Evolutionary conservation across 2,888 invertebrate genomes (phyloP).

Genomic region (Herminia tarsipennalis): DNA sequence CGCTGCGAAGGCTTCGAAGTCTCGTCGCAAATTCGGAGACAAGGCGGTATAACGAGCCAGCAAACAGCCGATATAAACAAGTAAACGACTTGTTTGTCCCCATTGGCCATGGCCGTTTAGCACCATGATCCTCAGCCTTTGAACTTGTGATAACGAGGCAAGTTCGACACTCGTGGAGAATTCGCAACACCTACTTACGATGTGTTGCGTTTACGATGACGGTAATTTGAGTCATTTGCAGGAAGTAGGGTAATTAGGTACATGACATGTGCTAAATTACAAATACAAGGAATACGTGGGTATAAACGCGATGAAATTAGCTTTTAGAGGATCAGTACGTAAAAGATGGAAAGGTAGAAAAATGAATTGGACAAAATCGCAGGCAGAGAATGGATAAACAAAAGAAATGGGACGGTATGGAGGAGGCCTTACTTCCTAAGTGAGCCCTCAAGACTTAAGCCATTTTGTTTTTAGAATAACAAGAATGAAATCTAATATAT

Average conservation of each 20-base stretch:
- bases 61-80: conserved; percentile 61
- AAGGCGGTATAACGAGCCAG: conserved; percentile 53
- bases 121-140: conserved; percentile 25
- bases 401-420: no score
- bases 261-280: background rate
- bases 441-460: no score
- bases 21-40: conserved; percentile 44
- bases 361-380: no score
- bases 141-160: conserved; percentile 40
- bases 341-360: no score
- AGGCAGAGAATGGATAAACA: no score
- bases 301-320: no score
- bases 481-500: no score
- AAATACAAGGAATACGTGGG: no score
- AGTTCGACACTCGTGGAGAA: conserved; percentile 29
- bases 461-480: no score
- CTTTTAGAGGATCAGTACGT: no score
- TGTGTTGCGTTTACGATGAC: conserved; percentile 3
- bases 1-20: conserved; percentile 36
- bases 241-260: background rate
- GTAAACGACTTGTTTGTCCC: conserved; percentile 63
- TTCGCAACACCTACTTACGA: conserved; percentile 18
- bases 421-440: no score
- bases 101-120: conserved; percentile 41
- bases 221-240: conserved; percentile 7